phyloP scores from a whole-genome alignment of 2,888 invertebrate species.

The Spatulosminthurus flaviceps region DNA sequence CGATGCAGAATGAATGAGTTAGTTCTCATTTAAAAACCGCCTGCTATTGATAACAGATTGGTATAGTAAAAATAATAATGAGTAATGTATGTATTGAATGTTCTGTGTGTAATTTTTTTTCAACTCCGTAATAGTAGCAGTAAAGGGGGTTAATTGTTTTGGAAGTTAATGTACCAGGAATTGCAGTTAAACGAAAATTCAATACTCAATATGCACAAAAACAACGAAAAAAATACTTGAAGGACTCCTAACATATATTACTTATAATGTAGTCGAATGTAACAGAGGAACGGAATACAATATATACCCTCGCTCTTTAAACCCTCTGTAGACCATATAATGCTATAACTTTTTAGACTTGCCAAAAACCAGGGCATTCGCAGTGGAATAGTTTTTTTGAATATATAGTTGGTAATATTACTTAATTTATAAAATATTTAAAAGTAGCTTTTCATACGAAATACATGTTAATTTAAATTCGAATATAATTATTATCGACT shows the following conservation, averaged over 20 bases:
- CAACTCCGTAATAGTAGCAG: slow-evolving; percentile 28
- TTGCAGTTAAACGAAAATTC: not conserved
- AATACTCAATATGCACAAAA: not conserved
- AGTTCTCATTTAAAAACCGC: too few relatives aligned
- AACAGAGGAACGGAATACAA: not conserved
- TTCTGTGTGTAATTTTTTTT: not conserved
- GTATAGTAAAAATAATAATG: not conserved
- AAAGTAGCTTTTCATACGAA: too few relatives aligned
- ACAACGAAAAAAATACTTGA: not conserved
- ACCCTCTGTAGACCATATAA: not conserved
- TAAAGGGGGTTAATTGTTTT: not conserved
- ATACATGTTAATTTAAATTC: too few relatives aligned
- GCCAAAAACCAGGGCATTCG: not conserved
- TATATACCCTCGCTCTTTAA: not conserved
- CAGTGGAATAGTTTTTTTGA: not conserved
- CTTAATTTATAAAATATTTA: too few relatives aligned
- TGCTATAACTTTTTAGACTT: not conserved
- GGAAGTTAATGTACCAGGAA: not conserved
- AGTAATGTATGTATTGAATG: not conserved
- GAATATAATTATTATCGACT: too few relatives aligned
- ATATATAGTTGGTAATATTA: too few relatives aligned
- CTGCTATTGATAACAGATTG: too few relatives aligned
- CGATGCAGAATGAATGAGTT: too few relatives aligned
- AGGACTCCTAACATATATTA: not conserved
- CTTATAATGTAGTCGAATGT: not conserved